Conservation (phyloP, 2,888 invertebrate genomes). For the Ectemnius cavifrons region DNA sequence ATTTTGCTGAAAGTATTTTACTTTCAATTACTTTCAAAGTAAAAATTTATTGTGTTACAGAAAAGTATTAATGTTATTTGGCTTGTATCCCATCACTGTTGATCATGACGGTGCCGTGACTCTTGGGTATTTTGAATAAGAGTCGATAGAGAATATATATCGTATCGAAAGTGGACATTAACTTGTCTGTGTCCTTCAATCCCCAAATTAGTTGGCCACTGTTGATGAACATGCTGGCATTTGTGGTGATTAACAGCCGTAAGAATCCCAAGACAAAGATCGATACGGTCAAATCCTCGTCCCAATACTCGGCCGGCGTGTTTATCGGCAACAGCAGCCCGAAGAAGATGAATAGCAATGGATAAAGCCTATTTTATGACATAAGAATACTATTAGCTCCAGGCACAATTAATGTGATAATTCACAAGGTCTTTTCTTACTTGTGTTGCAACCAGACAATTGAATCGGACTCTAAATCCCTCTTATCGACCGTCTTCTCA, state of each 20-base stretch:
- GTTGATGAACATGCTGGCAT: constrained; percentile 86
- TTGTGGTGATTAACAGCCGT: constrained; percentile 83
- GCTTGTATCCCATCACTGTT: constrained; percentile 61
- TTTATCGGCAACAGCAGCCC: constrained; percentile 85
- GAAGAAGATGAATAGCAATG: constrained; percentile 83
- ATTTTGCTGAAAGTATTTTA: too few species aligned
- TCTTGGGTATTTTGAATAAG: constrained; percentile 70
- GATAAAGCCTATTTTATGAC: constrained; percentile 81
- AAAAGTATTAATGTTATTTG: constrained; percentile 5
- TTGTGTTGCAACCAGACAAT: constrained; percentile 90
- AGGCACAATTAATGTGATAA: not conserved
- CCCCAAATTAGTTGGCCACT: constrained; percentile 88
- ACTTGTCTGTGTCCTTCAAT: constrained; percentile 84
- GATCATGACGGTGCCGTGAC: constrained; percentile 70
- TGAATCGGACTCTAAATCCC: constrained; percentile 87
- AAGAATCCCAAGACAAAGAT: constrained; percentile 85
- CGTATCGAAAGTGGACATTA: constrained; percentile 77
- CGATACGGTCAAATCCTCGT: constrained; percentile 82
- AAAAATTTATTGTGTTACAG: not conserved
- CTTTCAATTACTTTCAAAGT: too few species aligned
- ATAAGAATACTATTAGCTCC: not conserved
- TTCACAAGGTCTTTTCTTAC: constrained; percentile 78
- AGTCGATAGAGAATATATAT: constrained; percentile 62
- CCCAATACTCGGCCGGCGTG: constrained; percentile 89
- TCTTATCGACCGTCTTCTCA: constrained; percentile 86